Evolutionary conservation across 1,140 invertebrate genomes (phyloP).

Genomic region (Nixonia krombeini): DNA sequence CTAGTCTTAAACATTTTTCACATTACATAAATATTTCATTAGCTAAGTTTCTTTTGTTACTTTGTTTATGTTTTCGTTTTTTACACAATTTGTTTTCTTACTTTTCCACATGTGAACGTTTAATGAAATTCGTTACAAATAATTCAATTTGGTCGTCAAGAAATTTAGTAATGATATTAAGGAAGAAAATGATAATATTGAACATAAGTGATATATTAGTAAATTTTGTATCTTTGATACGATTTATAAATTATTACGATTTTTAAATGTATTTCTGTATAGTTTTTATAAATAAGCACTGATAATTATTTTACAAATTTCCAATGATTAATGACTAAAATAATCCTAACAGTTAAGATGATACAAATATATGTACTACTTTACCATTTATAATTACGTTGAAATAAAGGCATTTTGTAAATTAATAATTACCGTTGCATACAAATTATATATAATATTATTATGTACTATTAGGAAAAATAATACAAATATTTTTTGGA

Average conservation of each 20-base stretch:
- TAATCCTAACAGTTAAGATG: background rate
- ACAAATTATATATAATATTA: too few species aligned
- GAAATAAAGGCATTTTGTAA: slow-evolving; percentile 6
- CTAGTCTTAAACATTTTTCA: background rate
- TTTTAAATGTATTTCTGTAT: background rate
- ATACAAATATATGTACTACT: background rate
- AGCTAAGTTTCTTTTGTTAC: background rate
- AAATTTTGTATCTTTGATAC: slow-evolving; percentile 2
- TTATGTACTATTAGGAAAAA: too few species aligned
- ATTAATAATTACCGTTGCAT: too few species aligned
- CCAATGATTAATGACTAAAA: background rate
- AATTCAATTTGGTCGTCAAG: background rate
- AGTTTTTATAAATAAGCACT: background rate
- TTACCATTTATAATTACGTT: background rate
- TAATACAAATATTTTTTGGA: too few species aligned
- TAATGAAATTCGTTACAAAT: too few species aligned
- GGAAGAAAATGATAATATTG: background rate
- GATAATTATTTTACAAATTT: background rate
- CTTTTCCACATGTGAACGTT: background rate
- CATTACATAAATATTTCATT: too few species aligned
- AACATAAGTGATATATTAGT: background rate
- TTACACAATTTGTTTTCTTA: background rate
- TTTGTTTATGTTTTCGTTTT: background rate
- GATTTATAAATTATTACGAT: background rate
- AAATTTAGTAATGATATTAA: background rate